phyloP scores from a whole-genome alignment of 1,140 invertebrate species.

The Drosophila kohkoa region DNA sequence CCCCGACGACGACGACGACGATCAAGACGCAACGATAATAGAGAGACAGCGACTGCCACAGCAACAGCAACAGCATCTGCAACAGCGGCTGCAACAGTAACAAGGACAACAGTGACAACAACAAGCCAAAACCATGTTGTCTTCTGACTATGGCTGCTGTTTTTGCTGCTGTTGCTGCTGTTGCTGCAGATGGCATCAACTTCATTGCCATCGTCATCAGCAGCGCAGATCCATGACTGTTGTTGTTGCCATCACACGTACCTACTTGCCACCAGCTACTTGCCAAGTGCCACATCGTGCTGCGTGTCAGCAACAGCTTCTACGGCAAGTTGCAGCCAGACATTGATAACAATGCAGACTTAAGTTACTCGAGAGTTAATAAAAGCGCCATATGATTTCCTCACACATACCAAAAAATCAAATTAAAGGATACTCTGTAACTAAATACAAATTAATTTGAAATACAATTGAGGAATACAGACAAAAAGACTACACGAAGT shows the following conservation, averaged over 20 bases:
- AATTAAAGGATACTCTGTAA: no score
- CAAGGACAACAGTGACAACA: slow-evolving; percentile 1
- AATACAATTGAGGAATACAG: no score
- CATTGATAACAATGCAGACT: no score
- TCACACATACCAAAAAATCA: no score
- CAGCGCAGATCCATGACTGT: slow-evolving; percentile 44
- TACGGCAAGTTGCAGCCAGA: not conserved
- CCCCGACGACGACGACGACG: slow-evolving; percentile 44
- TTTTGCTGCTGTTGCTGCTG: slow-evolving; percentile 23
- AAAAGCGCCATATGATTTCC: no score
- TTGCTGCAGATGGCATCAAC: slow-evolving; percentile 64
- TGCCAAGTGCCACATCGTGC: not conserved
- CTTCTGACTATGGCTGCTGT: not conserved
- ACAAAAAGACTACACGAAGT: no score
- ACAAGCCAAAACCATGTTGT: slow-evolving; percentile 42
- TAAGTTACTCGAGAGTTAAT: no score
- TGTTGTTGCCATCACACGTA: slow-evolving; percentile 20
- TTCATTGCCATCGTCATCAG: slow-evolving; percentile 43
- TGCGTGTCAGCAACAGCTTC: slow-evolving; percentile 14
- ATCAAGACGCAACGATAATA: slow-evolving; percentile 72
- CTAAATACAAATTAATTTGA: no score
- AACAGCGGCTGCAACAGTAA: slow-evolving; percentile 5
- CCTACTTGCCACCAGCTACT: not conserved
- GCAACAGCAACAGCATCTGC: slow-evolving; percentile 13
- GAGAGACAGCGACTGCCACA: slow-evolving; percentile 38